phyloP scores from a whole-genome alignment of 1,140 invertebrate genomes.

The Drosophila tsacasi region DNA sequence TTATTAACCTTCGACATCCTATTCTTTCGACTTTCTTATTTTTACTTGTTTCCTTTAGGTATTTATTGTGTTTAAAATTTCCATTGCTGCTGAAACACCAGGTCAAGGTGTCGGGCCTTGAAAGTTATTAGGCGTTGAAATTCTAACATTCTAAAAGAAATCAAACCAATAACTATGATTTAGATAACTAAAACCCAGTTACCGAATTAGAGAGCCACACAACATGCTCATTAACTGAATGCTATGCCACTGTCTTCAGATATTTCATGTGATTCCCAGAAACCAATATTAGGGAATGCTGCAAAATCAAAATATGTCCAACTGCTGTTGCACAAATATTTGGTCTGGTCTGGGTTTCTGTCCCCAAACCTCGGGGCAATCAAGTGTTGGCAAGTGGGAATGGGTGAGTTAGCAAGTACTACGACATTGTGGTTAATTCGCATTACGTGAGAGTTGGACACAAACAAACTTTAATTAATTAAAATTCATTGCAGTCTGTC shows the following conservation, averaged over 20 bases:
- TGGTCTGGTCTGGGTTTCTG: slow-evolving; percentile 20
- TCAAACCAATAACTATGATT: neutral
- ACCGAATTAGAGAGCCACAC: neutral
- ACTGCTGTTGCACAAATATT: slow-evolving; percentile 54
- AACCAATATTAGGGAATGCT: slow-evolving; percentile 18
- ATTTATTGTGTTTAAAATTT: neutral
- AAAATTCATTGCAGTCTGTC: slow-evolving; percentile 67
- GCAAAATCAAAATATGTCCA: slow-evolving; percentile 38
- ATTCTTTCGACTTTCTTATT: neutral
- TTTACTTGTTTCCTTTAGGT: neutral
- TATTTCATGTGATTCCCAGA: slow-evolving; percentile 12
- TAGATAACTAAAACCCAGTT: neutral
- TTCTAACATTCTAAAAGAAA: neutral
- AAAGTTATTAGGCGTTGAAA: neutral
- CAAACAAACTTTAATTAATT: slow-evolving; percentile 78
- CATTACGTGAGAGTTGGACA: slow-evolving; percentile 57
- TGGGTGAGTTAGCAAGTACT: slow-evolving; percentile 1
- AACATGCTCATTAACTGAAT: slow-evolving; percentile 7
- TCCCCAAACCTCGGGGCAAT: neutral
- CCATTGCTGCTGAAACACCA: neutral
- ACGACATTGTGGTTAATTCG: slow-evolving; percentile 60
- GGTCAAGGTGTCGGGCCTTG: neutral
- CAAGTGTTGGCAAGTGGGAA: neutral
- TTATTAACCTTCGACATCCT: slow-evolving; percentile 23
- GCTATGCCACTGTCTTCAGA: neutral